Evolutionary conservation across 2,888 invertebrate genomes (phyloP).

Genomic region (Perdita meconis): DNA sequence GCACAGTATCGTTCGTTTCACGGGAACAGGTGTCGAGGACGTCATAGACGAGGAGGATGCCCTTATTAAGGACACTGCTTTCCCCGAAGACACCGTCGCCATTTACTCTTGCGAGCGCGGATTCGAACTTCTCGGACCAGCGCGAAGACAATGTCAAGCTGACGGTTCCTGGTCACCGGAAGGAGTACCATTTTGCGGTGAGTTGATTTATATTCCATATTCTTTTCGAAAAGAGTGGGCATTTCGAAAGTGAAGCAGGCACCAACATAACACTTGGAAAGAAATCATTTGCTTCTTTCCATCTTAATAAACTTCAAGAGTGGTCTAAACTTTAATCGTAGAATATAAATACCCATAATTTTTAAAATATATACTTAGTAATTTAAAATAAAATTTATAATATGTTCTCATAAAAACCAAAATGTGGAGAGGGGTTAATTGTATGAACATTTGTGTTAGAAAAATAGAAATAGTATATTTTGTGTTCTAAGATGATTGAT

Average conservation of each 20-base stretch:
- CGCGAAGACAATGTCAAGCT: constrained; percentile 90
- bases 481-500: no score
- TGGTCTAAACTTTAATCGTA: no score
- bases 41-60: constrained; percentile 82
- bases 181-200: constrained; percentile 97
- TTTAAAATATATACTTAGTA: no score
- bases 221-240: background rate
- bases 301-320: no score
- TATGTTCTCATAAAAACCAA: no score
- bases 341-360: no score
- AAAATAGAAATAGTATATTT: no score
- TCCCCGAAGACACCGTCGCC: constrained; percentile 88
- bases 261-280: no score
- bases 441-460: no score
- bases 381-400: no score
- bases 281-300: no score
- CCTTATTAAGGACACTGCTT: constrained; percentile 85
- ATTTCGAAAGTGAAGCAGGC: background rate
- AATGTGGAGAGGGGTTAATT: no score
- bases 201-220: constrained; percentile 86
- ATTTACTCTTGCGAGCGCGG: constrained; percentile 95
- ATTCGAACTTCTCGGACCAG: constrained; percentile 95
- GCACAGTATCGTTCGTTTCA: constrained; percentile 92
- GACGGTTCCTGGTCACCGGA: constrained; percentile 94
- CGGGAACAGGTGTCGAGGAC: constrained; percentile 82